Evolutionary conservation across 2,797 vertebrate genomes (phyloP).

Genomic region (Danio choprae): DNA sequence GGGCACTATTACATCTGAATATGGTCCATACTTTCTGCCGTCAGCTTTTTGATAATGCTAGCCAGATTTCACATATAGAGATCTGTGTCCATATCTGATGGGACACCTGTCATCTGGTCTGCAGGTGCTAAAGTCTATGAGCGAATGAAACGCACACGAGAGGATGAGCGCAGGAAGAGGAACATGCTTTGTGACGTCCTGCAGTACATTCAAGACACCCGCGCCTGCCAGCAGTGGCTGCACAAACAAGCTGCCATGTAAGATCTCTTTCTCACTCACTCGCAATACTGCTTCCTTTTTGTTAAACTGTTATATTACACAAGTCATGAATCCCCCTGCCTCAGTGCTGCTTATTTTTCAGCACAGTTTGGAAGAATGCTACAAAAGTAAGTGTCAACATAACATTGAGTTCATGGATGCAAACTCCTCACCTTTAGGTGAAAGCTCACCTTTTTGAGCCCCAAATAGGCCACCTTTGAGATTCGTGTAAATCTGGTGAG

Average conservation of each 20-base stretch:
- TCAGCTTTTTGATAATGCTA: background rate
- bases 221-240: constrained; percentile 98
- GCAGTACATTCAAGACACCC: constrained; percentile 95
- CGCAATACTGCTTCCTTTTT: background rate
- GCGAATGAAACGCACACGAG: constrained; percentile 86
- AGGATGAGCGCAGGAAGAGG: constrained; percentile 92
- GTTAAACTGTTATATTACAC: background rate
- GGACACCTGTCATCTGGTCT: background rate
- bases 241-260: constrained; percentile 96
- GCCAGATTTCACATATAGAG: background rate
- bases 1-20: background rate
- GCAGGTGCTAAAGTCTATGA: constrained; percentile 94
- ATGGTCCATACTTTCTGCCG: background rate
- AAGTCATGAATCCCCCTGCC: too few species aligned
- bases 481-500: too few species aligned
- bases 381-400: too few species aligned
- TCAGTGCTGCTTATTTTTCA: too few species aligned
- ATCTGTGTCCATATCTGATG: background rate
- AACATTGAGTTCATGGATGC: too few species aligned
- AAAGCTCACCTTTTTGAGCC: too few species aligned
- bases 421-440: too few species aligned
- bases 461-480: too few species aligned
- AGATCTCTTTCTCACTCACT: constrained; percentile 53
- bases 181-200: constrained; percentile 94
- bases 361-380: too few species aligned